These are phyloP conservation scores for Pelvicachromis taeniatus DNA, from an alignment of 2,113 vertebrate species.

Conservation along the genomic window DNA sequence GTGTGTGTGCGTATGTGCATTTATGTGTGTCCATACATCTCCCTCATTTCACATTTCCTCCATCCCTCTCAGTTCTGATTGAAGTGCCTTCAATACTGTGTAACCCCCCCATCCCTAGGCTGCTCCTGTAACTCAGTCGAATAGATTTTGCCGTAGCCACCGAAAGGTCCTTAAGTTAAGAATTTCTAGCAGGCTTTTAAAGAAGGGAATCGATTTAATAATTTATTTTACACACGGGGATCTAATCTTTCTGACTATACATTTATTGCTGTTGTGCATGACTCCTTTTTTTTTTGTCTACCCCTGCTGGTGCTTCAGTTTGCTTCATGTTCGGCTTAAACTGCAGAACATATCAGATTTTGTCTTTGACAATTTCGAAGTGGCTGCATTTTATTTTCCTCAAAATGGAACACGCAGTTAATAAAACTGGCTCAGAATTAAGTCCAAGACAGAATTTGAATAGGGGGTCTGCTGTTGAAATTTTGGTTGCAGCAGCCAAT, in stretches of 20 bases:
- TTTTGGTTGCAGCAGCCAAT: not conserved
- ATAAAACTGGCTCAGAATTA: not conserved
- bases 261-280: not conserved
- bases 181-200: constrained; percentile 1
- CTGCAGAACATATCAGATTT: not conserved
- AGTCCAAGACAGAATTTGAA: not conserved
- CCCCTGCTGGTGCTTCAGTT: not conserved
- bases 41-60: not conserved
- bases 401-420: not conserved
- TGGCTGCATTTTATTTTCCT: not conserved
- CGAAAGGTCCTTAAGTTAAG: not conserved
- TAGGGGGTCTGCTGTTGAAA: not conserved
- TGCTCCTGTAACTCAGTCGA: not conserved
- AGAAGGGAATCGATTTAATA: not conserved
- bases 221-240: not conserved
- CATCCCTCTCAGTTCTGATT: constrained; percentile 15
- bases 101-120: not conserved
- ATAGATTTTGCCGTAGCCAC: not conserved
- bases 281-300: not conserved
- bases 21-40: not conserved
- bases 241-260: not conserved
- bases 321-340: not conserved
- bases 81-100: constrained; percentile 31
- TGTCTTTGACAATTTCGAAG: not conserved
- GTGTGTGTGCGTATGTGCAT: not conserved